Base-by-base conservation (phyloP, 2,888 invertebrate species). In the Phlogophora meticulosa region DNA sequence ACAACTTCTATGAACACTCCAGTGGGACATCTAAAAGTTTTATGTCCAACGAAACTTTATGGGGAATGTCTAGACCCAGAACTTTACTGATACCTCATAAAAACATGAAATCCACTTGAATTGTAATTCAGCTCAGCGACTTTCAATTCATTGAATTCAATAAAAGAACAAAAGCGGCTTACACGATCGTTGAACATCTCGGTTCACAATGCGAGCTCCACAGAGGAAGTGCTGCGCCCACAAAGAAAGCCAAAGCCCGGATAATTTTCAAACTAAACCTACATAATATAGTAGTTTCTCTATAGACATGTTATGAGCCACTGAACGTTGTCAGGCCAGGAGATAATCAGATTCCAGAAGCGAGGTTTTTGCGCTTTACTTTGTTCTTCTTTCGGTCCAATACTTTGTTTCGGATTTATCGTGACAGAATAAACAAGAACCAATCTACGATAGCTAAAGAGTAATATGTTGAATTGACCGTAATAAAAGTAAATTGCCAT, bases 71-170 rank as follows among this genome's bases (percentile, higher is more conserved):
- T 75, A 78, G 63, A 76, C 68, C 34, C 48, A 42, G 34, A 59
- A 78, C 56, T 74, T 76, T 55, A 58, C 22, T 48, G 57, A 74
- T 78, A 64, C 61, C 52, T 64, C 63, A 76, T 67, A 80, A 76
- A 72, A 77, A 79, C 60, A 63, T 71, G 32, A 79, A 73, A 66
- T 64, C 53, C 45, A 17, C 38, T 63, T 64, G 43, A 61, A 79
- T 75, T 63, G 61, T 34, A 60, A 72, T 72, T 63, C 57, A 36
- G 24, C 60, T 61, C 60, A 40, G 60, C 17, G 38, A 58, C 45
- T 48, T 61, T 52, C 58, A 61, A 65, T 68, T 80, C 59, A 79
- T 56, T 71, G 61, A 63, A 70, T 71, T 64, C 58, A 68, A 69
- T 76, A 55, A 71, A 67, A 68, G 58, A 80, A 65, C 62, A 72